Base-by-base conservation (phyloP, 2,797 vertebrate genomes). In the Protosalanx chinensis region DNA sequence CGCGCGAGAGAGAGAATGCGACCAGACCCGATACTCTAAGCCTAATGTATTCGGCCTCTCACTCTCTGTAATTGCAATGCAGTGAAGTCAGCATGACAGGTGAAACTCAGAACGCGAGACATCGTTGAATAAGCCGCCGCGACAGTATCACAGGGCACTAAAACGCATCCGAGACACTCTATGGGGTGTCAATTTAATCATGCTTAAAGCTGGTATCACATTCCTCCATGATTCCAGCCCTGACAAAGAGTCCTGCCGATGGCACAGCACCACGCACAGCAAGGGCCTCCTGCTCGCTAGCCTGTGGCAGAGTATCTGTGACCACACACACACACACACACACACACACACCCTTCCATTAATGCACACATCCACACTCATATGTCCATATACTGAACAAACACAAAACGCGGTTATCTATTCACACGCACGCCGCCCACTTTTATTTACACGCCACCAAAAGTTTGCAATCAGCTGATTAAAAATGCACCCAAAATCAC, bases 181-280 rank as follows among this genome's bases (percentile, higher is more conserved):
- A 86, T 89, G 91, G 88, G 91, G 91, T 90, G 91, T 92, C 91
- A 91, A 87, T 92, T 91, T 92, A 92, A 92, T 91, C 89, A 89
- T 89, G 87, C 85, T 86, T 88, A 82, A 90, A 86, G 85, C 88
- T 79, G 87, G 88, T 92, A 90, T 93, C 90, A 82, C 79, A 83
- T 93, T 92, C 76, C 88, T 81, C 64, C 76, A 87, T 84, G 87
- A 90, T 85, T 91, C 87, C 76, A 76, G 80, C 86, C 88, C 86
- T 87, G 88, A 91, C 90, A 91, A 88, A 85, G 82, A 90, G 86
- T 87, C 84, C 87, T 73, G 70, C 77, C 56, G 76, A 87, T 84
- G 76, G 79, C 76, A 41, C 79, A 76, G 82, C 84, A 78, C 76
- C 27, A 76, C 76, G 73, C 75, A 5, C 30, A 74, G 82, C 75